Base-by-base conservation (phyloP, 2,797 vertebrate species). In the Amniataba percoides region DNA sequence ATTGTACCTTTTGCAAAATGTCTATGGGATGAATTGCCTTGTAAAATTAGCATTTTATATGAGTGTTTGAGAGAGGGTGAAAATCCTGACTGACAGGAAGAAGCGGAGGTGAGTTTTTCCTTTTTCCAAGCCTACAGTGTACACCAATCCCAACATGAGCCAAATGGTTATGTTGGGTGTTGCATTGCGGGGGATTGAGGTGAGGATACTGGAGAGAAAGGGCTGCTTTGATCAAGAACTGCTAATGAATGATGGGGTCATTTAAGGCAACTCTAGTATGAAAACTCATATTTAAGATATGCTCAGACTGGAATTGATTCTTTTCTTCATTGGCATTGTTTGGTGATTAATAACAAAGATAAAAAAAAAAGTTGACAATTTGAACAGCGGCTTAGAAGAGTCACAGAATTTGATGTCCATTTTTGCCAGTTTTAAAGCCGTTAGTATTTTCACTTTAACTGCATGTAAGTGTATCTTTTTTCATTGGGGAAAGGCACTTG, bases 391-490 rank as follows among this genome's bases (percentile, higher is more conserved):
- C 55, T 66, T 66, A 59, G 7, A 62, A 52, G 7, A 4, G 27
- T 71, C 53, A 18, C 23, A 70, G 63, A 68, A 68, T 34, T 55
- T 67, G n/a, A 43, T 68, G 68, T 78, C 51, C 45, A 84, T 84
- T 74, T 31, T 86, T 77, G 56, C 71, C 68, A 78, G 71, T 85
- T 88, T 81, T 49, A 57, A 84, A 78, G 51, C 72, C 3, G 16
- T 76, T 64, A 58, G 61, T 80, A 63, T 81, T 91, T 86, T 71
- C 61, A 78, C 52, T 83, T 77, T 77, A 81, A 58, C 53, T 87
- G 89, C 89, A 91, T 89, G 90, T 82, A 57, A 81, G 52, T 84
- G 69, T 88, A 21, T 68, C 21, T 68, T 79, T 78, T 72, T 55
- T 66, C 16, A 72, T 46, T 34, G 46, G 59, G 58, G 42, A 63